phyloP scores from a whole-genome alignment of 2,888 invertebrate species.

The Thumatha senex region DNA sequence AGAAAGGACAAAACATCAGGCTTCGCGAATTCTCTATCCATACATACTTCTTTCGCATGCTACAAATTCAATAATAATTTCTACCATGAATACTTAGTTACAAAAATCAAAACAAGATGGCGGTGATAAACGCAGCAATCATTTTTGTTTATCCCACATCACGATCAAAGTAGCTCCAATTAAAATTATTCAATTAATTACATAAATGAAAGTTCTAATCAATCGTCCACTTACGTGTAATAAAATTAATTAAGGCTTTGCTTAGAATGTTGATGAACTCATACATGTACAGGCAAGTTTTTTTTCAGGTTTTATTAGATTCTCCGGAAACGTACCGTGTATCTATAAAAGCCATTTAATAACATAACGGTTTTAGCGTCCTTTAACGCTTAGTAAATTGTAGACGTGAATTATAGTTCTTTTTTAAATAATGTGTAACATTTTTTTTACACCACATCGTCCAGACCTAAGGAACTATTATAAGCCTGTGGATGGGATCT shows the following conservation, averaged over 20 bases:
- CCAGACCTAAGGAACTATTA: too few relatives aligned
- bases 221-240: conserved; percentile 6
- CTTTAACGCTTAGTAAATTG: too few relatives aligned
- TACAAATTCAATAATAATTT: too few relatives aligned
- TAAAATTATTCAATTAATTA: conserved; percentile 34
- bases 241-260: conserved; percentile 25
- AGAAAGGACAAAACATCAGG: too few relatives aligned
- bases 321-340: conserved; percentile 25
- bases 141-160: conserved; percentile 11
- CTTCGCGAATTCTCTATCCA: too few relatives aligned
- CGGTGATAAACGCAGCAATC: background rate
- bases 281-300: background rate
- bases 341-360: conserved; percentile 12
- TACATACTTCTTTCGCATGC: too few relatives aligned
- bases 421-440: too few relatives aligned
- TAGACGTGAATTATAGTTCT: too few relatives aligned
- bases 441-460: too few relatives aligned
- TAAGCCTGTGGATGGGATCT: too few relatives aligned
- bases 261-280: conserved; percentile 9
- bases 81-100: background rate
- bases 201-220: conserved; percentile 14
- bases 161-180: conserved; percentile 18
- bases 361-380: background rate
- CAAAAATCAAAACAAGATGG: background rate
- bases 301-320: conserved; percentile 3